phyloP scores from a whole-genome alignment of 2,113 vertebrate genomes.

The Opisthocomus hoazin region DNA sequence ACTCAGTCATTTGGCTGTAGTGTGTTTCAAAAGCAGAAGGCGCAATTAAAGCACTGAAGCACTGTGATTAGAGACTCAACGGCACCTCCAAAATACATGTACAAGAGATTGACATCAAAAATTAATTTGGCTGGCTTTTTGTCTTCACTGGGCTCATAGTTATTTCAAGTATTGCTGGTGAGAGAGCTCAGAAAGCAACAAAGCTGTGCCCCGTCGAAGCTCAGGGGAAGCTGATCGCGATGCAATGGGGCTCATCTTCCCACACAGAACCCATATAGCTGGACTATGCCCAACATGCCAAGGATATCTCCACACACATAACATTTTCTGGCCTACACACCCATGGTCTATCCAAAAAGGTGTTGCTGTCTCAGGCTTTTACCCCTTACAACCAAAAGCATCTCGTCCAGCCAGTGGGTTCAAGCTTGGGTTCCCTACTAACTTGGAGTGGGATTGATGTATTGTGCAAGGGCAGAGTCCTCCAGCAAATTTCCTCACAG shows the following conservation, averaged over 20 bases:
- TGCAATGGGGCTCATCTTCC: not conserved
- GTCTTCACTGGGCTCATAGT: not conserved
- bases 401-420: rapidly evolving
- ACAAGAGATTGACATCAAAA: not conserved
- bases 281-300: rapidly evolving
- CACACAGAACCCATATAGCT: not conserved
- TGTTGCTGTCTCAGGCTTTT: not conserved
- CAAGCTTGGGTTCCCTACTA: not conserved
- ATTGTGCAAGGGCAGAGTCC: rapidly evolving
- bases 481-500: not conserved
- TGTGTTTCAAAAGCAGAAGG: not conserved
- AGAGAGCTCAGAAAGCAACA: not conserved
- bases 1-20: not conserved
- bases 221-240: rapidly evolving
- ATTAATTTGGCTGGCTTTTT: not conserved
- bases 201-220: not conserved
- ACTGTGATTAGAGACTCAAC: not conserved
- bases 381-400: not conserved
- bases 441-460: not conserved
- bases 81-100: not conserved
- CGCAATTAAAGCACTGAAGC: not conserved
- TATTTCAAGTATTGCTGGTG: not conserved
- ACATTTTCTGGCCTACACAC: not conserved
- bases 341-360: not conserved
- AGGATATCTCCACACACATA: not conserved